These are phyloP conservation scores for Biston stratarius DNA, from an alignment of 2,888 invertebrate genomes.

Conservation along the genomic window DNA sequence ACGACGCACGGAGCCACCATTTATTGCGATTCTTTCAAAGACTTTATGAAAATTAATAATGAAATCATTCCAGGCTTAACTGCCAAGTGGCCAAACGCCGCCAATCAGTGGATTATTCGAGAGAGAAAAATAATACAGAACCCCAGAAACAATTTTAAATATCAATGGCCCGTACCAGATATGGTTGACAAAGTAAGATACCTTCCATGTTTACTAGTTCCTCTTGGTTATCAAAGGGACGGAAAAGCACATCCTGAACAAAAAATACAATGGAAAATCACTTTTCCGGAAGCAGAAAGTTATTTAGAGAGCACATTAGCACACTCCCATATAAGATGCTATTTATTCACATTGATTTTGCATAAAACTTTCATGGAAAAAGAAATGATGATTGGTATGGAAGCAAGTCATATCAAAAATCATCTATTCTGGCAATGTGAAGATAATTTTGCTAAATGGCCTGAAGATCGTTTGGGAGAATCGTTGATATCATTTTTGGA, in stretches of 20 bases:
- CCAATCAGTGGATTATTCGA: constrained; percentile 89
- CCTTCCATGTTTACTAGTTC: constrained; percentile 90
- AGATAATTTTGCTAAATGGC: constrained; percentile 89
- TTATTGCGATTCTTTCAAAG: constrained; percentile 85
- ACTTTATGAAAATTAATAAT: constrained; percentile 77
- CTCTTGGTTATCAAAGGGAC: constrained; percentile 89
- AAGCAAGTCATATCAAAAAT: constrained; percentile 90
- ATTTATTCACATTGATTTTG: constrained; percentile 89
- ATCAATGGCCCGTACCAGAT: constrained; percentile 89
- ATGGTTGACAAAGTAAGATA: constrained; percentile 89
- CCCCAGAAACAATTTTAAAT: constrained; percentile 85
- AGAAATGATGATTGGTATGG: constrained; percentile 88
- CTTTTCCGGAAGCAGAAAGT: constrained; percentile 91
- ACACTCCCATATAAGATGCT: constrained; percentile 90
- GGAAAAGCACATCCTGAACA: constrained; percentile 87
- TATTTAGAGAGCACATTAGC: constrained; percentile 91
- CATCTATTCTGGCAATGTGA: constrained; percentile 93
- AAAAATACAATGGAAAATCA: constrained; percentile 92
- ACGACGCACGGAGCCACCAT: constrained; percentile 89
- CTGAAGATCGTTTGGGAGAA: constrained; percentile 90
- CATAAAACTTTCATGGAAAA: constrained; percentile 91
- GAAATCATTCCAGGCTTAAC: constrained; percentile 91
- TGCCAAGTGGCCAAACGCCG: constrained; percentile 90
- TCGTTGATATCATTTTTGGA: constrained; percentile 88
- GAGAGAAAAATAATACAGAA: constrained; percentile 85